A percentile compares a stretch with the other conserved stretches of the same genome.
Evolutionary conservation across 2,888 invertebrate species (phyloP).

Genomic region (Itoplectis maculator): DNA sequence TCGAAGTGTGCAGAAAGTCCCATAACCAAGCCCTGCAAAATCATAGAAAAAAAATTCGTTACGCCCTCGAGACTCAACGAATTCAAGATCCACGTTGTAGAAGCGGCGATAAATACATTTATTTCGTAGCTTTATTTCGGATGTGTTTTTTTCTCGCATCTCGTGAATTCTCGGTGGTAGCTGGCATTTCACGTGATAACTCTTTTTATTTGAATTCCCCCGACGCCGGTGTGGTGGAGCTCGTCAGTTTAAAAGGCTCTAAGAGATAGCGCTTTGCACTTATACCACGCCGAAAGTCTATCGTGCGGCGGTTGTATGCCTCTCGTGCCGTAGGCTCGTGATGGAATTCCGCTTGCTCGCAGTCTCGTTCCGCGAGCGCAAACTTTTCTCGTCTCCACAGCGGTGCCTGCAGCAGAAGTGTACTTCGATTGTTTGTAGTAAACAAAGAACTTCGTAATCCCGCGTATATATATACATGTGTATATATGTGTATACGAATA

Average conservation of each 20-base stretch:
- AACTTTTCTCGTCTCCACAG: constrained; percentile 39
- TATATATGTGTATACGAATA: constrained; percentile 20
- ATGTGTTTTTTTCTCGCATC: not conserved
- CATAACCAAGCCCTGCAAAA: no score
- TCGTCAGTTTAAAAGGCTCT: constrained; percentile 20
- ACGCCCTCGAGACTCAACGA: not conserved
- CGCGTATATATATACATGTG: constrained; percentile 30
- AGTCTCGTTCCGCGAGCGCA: constrained; percentile 29
- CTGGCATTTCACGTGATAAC: constrained; percentile 15
- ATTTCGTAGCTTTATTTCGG: constrained; percentile 2
- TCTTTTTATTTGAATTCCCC: not conserved
- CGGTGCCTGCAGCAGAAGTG: constrained; percentile 45
- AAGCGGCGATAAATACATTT: not conserved
- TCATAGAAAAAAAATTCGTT: not conserved
- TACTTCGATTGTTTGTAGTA: constrained; percentile 56
- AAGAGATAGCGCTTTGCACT: constrained; percentile 23
- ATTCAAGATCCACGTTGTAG: not conserved
- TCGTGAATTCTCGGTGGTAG: not conserved
- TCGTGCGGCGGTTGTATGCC: not conserved
- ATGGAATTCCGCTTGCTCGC: constrained; percentile 48
- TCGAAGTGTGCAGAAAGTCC: no score
- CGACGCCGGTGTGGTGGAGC: not conserved
- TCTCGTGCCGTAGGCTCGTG: not conserved
- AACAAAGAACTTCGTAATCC: constrained; percentile 65
- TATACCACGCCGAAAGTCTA: not conserved